A percentile compares a stretch with the other conserved stretches of the same genome.
These are phyloP conservation scores for Stenodera caucasica DNA, from an alignment of 2,888 invertebrate genomes.

Conservation along the genomic window DNA sequence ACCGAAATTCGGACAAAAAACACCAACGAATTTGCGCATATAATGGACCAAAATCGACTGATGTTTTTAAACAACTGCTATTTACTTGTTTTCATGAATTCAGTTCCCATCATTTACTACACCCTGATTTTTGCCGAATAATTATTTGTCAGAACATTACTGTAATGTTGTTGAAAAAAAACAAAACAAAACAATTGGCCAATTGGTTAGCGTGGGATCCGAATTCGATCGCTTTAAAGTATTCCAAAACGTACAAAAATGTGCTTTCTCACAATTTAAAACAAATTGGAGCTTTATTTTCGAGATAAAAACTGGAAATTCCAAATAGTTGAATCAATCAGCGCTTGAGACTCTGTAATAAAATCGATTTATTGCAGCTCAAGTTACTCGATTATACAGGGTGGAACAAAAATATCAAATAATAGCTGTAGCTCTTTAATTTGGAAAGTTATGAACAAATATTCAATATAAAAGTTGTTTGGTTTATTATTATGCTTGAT, in stretches of 20 bases:
- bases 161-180: neutral
- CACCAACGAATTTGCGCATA: neutral
- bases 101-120: conserved; percentile 1
- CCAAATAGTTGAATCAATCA: too few relatives aligned
- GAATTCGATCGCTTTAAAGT: neutral
- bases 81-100: neutral
- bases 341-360: too few relatives aligned
- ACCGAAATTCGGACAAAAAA: neutral
- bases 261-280: neutral
- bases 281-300: too few relatives aligned
- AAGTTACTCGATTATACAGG: neutral
- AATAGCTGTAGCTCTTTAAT: too few relatives aligned
- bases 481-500: too few relatives aligned
- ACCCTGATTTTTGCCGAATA: neutral
- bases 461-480: too few relatives aligned
- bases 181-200: neutral
- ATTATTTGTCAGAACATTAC: neutral
- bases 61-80: neutral
- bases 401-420: too few relatives aligned
- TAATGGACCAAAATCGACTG: neutral
- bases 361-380: neutral
- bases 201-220: neutral
- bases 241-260: neutral
- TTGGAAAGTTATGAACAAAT: too few relatives aligned
- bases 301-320: too few relatives aligned